Conservation (phyloP, 2,113 vertebrate species). For the Daboia siamensis region DNA sequence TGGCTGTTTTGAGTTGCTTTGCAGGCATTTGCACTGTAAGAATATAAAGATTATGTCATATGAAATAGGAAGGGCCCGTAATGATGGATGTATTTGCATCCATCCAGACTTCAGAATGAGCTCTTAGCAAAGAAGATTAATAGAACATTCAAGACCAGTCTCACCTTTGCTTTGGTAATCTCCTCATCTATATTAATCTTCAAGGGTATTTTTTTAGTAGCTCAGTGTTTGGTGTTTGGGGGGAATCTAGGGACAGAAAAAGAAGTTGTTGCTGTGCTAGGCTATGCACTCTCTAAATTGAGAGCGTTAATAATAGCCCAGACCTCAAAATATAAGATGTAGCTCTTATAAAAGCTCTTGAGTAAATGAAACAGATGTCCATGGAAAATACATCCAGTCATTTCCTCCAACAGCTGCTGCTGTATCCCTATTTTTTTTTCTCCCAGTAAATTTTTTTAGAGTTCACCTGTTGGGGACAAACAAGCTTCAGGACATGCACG, state of each 20-base stretch:
- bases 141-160: not conserved
- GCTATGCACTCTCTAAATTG: not conserved
- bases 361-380: constrained; percentile 30
- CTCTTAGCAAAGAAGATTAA: constrained; percentile 4
- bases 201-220: not conserved
- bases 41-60: not conserved
- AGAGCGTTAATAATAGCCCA: constrained; percentile 19
- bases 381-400: constrained; percentile 22
- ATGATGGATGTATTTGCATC: not conserved
- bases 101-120: not conserved
- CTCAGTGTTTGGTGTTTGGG: not conserved
- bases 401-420: constrained; percentile 23
- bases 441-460: not conserved
- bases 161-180: constrained; percentile 7
- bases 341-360: constrained; percentile 25
- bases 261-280: not conserved
- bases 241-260: not conserved
- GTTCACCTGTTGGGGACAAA: constrained; percentile 27
- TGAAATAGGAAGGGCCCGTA: not conserved
- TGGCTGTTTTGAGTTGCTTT: not conserved
- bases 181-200: constrained; percentile 18
- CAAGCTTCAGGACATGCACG: constrained; percentile 5
- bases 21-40: not conserved
- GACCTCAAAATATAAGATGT: constrained; percentile 27
- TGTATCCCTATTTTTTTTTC: not conserved